phyloP scores from a whole-genome alignment of 2,797 vertebrate genomes.

The Allobates femoralis region DNA sequence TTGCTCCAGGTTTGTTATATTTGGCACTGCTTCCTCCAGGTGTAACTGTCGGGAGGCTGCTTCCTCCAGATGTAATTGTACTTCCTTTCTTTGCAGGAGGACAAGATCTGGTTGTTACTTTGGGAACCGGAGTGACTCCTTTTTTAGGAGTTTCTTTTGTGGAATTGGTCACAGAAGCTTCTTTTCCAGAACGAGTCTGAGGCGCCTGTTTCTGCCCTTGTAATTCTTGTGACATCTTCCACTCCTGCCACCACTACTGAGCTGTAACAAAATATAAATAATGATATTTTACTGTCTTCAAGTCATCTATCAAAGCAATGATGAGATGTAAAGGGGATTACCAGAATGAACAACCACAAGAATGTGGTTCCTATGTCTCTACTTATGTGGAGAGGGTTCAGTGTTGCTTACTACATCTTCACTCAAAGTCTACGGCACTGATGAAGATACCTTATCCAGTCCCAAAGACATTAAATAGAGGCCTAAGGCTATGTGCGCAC shows the following conservation, averaged over 20 bases:
- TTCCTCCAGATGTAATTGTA: background rate
- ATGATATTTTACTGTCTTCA: background rate
- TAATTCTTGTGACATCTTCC: conserved; percentile 29
- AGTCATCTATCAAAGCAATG: background rate
- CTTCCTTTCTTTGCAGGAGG: conserved; percentile 7
- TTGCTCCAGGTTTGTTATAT: background rate
- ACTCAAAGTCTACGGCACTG: too few relatives aligned
- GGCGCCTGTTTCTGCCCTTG: conserved; percentile 11
- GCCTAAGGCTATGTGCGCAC: too few relatives aligned
- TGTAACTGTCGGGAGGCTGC: background rate
- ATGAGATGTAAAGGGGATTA: background rate
- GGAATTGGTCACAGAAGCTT: background rate
- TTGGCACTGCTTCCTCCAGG: background rate
- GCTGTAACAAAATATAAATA: conserved; percentile 61
- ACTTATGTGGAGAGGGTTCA: too few relatives aligned
- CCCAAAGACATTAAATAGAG: too few relatives aligned
- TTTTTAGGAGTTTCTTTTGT: conserved; percentile 59
- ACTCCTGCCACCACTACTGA: conserved; percentile 76
- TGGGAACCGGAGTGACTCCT: conserved; percentile 47
- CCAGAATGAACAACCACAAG: too few relatives aligned
- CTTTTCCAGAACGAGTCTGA: conserved; percentile 54
- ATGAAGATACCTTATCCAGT: too few relatives aligned
- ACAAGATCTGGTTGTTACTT: conserved; percentile 67
- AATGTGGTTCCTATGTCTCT: too few relatives aligned
- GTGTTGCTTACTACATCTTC: too few relatives aligned